Evolutionary conservation across 1,140 invertebrate species (phyloP).

Genomic region (Lordiphosa mommai): DNA sequence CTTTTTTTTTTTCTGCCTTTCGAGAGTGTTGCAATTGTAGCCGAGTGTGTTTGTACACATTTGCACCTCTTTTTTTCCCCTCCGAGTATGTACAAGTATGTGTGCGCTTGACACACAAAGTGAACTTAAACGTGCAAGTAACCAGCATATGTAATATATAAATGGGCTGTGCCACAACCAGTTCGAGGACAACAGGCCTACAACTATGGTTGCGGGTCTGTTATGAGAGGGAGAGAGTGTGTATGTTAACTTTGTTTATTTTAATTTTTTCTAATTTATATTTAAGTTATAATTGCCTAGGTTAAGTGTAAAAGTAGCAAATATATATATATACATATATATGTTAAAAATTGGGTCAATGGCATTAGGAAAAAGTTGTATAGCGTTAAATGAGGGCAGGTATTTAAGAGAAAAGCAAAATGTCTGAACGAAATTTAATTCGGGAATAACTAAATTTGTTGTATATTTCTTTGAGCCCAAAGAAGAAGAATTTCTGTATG

Average conservation of each 20-base stretch:
- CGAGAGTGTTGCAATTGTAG: constrained; percentile 66
- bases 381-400: not conserved
- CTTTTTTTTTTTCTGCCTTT: constrained; percentile 10
- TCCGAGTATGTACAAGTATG: constrained; percentile 17
- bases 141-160: constrained; percentile 56
- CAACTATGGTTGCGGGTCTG: constrained; percentile 1
- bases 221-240: constrained; percentile 6
- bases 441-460: no score
- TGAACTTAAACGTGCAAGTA: constrained; percentile 72
- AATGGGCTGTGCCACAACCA: constrained; percentile 36
- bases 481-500: no score
- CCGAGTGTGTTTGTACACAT: constrained; percentile 71
- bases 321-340: no score
- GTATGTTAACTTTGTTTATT: constrained; percentile 39
- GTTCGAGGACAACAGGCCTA: constrained; percentile 62
- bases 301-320: not conserved
- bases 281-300: constrained; percentile 51
- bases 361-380: constrained; percentile 1
- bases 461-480: no score
- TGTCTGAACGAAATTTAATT: no score
- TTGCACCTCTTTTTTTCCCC: constrained; percentile 65
- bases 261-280: constrained; percentile 52
- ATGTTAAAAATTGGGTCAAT: constrained; percentile 28
- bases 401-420: no score
- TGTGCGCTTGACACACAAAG: constrained; percentile 70